Percentiles rank a stretch among this genome's conserved stretches.
Conservation (phyloP, 2,797 vertebrate genomes). For the Odontamblyopus rebecca region DNA sequence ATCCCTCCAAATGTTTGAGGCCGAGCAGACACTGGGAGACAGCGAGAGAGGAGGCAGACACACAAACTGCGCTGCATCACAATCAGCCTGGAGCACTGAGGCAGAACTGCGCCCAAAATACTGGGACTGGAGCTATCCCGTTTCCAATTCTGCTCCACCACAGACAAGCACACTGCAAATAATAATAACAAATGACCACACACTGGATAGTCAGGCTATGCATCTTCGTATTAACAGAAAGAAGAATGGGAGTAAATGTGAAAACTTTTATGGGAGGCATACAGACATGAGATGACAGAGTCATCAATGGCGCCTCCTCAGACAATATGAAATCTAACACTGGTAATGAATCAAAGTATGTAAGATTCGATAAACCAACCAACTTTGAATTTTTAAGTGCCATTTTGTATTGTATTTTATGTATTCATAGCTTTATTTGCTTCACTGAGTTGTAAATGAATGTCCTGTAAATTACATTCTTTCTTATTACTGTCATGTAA, state of each 20-base stretch:
- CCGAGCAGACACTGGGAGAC: conserved; percentile 55
- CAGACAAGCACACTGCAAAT: conserved; percentile 74
- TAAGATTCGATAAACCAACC: no score
- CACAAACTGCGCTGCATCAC: conserved; percentile 73
- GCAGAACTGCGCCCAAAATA: conserved; percentile 79
- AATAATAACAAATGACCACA: conserved; percentile 68
- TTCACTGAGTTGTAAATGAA: no score
- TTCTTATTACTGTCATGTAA: no score
- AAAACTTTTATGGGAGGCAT: not conserved
- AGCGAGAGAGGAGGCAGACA: conserved; percentile 42
- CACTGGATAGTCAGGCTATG: conserved; percentile 56
- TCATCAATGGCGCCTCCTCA: no score
- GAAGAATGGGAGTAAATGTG: not conserved
- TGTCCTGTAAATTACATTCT: no score
- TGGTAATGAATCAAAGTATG: no score
- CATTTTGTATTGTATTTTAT: no score
- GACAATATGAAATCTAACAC: no score
- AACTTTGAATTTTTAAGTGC: no score
- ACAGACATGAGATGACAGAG: not conserved
- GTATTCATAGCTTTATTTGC: no score
- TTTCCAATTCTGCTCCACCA: conserved; percentile 72
- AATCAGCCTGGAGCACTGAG: conserved; percentile 75
- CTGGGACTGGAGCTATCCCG: conserved; percentile 60
- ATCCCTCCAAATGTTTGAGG: conserved; percentile 74
- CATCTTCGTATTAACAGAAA: conserved; percentile 3